These are phyloP conservation scores for Carpatolechia fugitivella DNA, from an alignment of 2,888 invertebrate species.

Conservation along the genomic window DNA sequence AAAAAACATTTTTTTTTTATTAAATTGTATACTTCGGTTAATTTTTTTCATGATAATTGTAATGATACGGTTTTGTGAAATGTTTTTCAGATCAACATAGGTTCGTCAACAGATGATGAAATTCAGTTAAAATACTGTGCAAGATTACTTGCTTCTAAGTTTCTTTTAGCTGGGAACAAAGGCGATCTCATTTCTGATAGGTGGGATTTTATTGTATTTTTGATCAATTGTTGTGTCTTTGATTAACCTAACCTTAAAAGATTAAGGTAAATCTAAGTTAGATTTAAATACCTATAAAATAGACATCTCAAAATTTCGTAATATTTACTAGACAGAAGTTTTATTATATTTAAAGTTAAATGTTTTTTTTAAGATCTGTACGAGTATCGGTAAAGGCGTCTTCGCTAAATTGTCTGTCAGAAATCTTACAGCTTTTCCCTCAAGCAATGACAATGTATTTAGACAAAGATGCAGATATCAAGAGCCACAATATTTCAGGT, in stretches of 20 bases:
- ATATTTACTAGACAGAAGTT: too few species aligned
- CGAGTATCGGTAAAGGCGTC: conserved; percentile 95
- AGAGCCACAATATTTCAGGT: conserved; percentile 66
- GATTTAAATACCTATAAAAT: too few species aligned
- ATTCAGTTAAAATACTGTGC: conserved; percentile 85
- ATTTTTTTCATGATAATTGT: too few species aligned
- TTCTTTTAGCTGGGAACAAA: conserved; percentile 83
- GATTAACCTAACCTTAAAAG: too few species aligned
- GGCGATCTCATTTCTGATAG: conserved; percentile 85
- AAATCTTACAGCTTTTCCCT: conserved; percentile 86
- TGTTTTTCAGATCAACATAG: conserved; percentile 83
- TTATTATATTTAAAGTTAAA: neutral
- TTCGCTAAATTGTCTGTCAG: conserved; percentile 88
- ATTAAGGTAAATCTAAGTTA: too few species aligned
- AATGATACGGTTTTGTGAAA: too few species aligned
- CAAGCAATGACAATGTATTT: conserved; percentile 83
- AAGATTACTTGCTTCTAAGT: conserved; percentile 84
- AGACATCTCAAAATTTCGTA: too few species aligned
- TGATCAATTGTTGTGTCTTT: too few species aligned
- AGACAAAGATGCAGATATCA: conserved; percentile 77
- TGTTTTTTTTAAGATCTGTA: conserved; percentile 64
- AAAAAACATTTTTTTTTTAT: too few species aligned
- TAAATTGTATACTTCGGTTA: too few species aligned
- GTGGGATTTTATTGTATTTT: conserved; percentile 30
- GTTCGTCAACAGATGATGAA: conserved; percentile 81